These are phyloP conservation scores for Pagrus major DNA, from an alignment of 2,113 vertebrate genomes.

Conservation along the genomic window DNA sequence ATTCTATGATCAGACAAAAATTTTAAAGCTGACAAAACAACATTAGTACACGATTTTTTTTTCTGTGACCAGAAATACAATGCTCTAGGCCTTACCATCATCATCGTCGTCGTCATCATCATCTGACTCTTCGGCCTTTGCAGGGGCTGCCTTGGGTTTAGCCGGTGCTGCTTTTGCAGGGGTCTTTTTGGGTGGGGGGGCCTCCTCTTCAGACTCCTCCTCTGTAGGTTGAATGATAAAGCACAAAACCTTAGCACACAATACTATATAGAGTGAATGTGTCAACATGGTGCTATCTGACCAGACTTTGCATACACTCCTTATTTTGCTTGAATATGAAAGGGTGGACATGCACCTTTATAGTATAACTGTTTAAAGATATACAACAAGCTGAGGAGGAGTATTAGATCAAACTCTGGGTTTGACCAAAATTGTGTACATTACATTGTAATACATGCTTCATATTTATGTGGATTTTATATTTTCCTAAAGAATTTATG, in stretches of 20 bases:
- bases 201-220: conserved; percentile 83
- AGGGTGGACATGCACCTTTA: neutral
- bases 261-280: neutral
- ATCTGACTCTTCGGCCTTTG: conserved; percentile 84
- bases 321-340: neutral
- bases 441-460: too few species aligned
- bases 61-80: neutral
- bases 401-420: too few species aligned
- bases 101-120: conserved; percentile 86
- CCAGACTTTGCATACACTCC: neutral
- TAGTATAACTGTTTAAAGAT: neutral
- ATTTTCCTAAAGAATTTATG: neutral
- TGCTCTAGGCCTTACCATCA: conserved; percentile 68
- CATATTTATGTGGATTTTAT: neutral
- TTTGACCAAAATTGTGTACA: too few species aligned
- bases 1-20: neutral
- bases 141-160: conserved; percentile 64
- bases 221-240: conserved; percentile 27
- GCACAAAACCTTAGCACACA: neutral
- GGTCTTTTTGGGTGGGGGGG: conserved; percentile 74
- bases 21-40: too few species aligned
- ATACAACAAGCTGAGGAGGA: too few species aligned
- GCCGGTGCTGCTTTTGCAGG: conserved; percentile 68
- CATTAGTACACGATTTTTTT: too few species aligned
- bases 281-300: neutral